These are phyloP conservation scores for Sturnus vulgaris DNA, from an alignment of 2,113 vertebrate genomes.

Conservation along the genomic window DNA sequence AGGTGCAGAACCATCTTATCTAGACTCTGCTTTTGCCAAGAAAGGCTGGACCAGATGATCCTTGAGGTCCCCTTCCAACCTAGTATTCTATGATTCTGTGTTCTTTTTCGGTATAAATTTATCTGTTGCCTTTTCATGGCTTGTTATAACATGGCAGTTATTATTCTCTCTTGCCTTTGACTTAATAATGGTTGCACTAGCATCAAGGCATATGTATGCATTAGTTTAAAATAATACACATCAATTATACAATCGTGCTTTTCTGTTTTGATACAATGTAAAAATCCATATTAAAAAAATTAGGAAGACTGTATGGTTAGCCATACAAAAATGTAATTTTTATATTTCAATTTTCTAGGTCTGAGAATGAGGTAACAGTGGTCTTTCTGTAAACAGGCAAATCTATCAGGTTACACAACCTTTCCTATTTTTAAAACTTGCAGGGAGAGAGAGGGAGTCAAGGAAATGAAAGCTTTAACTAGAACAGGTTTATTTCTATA, in stretches of 20 bases:
- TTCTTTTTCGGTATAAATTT: neutral
- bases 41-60: neutral
- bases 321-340: neutral
- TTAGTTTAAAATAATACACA: neutral
- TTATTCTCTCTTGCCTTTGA: neutral
- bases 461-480: neutral
- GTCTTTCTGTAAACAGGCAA: neutral
- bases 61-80: neutral
- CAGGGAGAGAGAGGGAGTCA: neutral
- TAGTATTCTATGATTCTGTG: neutral
- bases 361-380: neutral
- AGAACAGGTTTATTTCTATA: neutral
- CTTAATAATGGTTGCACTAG: neutral
- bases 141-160: neutral
- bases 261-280: neutral
- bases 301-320: neutral
- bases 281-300: neutral
- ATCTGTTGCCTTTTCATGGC: neutral
- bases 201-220: neutral
- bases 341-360: neutral
- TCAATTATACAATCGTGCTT: neutral
- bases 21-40: neutral
- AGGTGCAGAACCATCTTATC: neutral
- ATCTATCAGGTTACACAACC: neutral
- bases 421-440: neutral